These are phyloP conservation scores for Poeciliopsis retropinna DNA, from an alignment of 2,113 vertebrate genomes.

Conservation along the genomic window DNA sequence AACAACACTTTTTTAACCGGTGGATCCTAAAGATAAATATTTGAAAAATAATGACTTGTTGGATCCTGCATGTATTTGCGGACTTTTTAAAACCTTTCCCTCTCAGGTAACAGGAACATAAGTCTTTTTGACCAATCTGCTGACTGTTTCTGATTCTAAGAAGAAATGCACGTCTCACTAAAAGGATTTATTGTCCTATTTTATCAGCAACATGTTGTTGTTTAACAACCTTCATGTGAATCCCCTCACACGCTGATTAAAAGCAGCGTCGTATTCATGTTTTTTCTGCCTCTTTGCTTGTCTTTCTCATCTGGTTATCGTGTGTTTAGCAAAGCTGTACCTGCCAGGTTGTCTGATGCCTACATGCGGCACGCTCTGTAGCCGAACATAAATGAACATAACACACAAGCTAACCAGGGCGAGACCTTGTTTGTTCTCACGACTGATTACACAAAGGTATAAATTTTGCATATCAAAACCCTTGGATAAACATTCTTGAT, in stretches of 20 bases:
- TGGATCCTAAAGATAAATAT: no score
- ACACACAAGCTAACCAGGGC: neutral
- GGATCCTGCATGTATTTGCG: no score
- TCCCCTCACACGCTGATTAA: neutral
- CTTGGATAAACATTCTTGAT: neutral
- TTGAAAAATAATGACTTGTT: no score
- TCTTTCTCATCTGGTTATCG: neutral
- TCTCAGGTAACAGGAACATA: neutral
- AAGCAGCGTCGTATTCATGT: neutral
- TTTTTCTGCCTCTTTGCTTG: neutral
- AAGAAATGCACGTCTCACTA: neutral
- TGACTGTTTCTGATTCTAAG: no score
- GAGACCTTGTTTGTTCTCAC: neutral
- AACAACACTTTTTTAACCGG: no score
- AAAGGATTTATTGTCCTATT: neutral
- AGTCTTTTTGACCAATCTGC: no score
- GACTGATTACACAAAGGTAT: neutral
- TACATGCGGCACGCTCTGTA: neutral
- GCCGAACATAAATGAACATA: neutral
- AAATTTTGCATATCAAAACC: neutral
- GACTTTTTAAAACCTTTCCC: neutral
- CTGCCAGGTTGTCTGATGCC: neutral
- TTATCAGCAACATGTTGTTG: neutral
- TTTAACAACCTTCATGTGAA: neutral
- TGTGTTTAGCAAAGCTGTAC: neutral